These are phyloP conservation scores for Cosmia pyralina DNA, from an alignment of 2,888 invertebrate genomes.

Conservation along the genomic window DNA sequence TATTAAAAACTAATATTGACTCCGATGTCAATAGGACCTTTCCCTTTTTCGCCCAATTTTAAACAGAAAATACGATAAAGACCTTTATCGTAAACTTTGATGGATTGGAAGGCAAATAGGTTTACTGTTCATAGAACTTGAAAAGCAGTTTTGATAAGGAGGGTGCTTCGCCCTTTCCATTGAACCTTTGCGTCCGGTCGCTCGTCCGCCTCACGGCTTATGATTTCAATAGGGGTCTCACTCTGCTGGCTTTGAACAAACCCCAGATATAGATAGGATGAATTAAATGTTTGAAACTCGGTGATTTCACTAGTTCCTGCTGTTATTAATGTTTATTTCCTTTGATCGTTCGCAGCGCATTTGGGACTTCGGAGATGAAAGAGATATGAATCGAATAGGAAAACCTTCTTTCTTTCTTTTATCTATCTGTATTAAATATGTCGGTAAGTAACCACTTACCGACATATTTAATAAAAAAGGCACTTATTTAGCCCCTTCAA, in stretches of 20 bases:
- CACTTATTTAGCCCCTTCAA: conserved; percentile 2
- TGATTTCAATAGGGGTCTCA: conserved; percentile 71
- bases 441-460: no score
- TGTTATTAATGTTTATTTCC: conserved; percentile 61
- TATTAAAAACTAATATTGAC: conserved; percentile 67
- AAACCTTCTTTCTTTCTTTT: no score
- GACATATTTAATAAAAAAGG: conserved; percentile 22
- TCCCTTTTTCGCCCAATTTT: conserved; percentile 57
- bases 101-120: conserved; percentile 75
- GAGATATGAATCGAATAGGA: conserved; percentile 24
- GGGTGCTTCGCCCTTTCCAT: conserved; percentile 68
- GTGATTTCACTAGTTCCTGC: conserved; percentile 57
- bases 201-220: conserved; percentile 64
- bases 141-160: conserved; percentile 75
- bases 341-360: conserved; percentile 50
- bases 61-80: conserved; percentile 68
- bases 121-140: conserved; percentile 72
- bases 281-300: conserved; percentile 65
- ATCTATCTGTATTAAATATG: no score
- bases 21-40: conserved; percentile 53
- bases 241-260: conserved; percentile 64
- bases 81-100: conserved; percentile 72
- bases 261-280: conserved; percentile 56
- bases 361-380: conserved; percentile 35
- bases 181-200: conserved; percentile 68